These are phyloP conservation scores for Mesochorus sp. DNA, from an alignment of 2,888 invertebrate species.

Conservation along the genomic window DNA sequence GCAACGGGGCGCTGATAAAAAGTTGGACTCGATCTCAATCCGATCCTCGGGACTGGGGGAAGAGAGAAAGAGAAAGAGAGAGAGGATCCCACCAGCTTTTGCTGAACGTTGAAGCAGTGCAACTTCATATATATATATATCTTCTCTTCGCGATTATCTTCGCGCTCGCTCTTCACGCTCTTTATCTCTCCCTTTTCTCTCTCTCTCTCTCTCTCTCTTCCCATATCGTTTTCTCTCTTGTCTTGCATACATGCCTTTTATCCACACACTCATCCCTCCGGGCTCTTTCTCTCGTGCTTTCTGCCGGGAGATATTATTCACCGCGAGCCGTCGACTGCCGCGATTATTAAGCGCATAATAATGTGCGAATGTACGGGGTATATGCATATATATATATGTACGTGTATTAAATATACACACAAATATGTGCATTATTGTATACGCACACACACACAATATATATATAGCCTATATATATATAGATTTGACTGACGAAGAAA, in stretches of 20 bases:
- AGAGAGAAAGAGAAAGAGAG: slow-evolving; percentile 39
- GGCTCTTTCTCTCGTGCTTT: slow-evolving; percentile 61
- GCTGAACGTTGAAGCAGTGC: slow-evolving; percentile 26
- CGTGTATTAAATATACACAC: background rate
- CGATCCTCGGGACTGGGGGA: slow-evolving; percentile 56
- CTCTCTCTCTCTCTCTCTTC: slow-evolving; percentile 19
- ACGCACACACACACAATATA: no score
- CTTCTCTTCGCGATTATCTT: slow-evolving; percentile 50
- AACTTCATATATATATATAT: slow-evolving; percentile 8
- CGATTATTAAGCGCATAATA: slow-evolving; percentile 58
- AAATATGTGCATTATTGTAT: background rate
- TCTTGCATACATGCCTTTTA: slow-evolving; percentile 27
- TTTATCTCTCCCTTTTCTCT: slow-evolving; percentile 28
- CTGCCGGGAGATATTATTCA: slow-evolving; percentile 57
- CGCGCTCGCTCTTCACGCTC: slow-evolving; percentile 31
- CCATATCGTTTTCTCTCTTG: slow-evolving; percentile 24
- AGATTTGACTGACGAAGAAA: slow-evolving; percentile 18
- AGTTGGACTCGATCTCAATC: slow-evolving; percentile 80
- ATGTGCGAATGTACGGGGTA: slow-evolving; percentile 32
- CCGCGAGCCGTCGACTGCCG: slow-evolving; percentile 45
- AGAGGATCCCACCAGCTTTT: slow-evolving; percentile 24
- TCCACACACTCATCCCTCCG: slow-evolving; percentile 56
- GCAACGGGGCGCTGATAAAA: slow-evolving; percentile 76
- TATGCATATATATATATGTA: background rate
- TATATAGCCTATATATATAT: background rate